A percentile compares a stretch with the other conserved stretches of the same genome.
Evolutionary conservation across 1,140 invertebrate species (phyloP).

Genomic region (Metaphire vulgaris): DNA sequence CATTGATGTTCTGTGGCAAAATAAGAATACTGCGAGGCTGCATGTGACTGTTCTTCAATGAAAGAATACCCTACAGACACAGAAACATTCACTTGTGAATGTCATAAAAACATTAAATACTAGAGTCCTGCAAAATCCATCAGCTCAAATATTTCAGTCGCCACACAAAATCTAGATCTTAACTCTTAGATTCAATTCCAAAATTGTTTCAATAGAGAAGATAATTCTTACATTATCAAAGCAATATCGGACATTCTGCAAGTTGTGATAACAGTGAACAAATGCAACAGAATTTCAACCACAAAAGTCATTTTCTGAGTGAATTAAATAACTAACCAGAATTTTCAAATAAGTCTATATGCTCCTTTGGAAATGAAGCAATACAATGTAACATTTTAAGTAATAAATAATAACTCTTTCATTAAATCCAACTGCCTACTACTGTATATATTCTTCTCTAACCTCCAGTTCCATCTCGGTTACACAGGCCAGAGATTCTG

Average conservation of each 20-base stretch:
- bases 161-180: too few relatives aligned
- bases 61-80: constrained; percentile 44
- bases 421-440: too few relatives aligned
- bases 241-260: too few relatives aligned
- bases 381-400: background rate
- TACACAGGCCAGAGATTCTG: constrained; percentile 50
- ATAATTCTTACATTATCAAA: background rate
- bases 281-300: background rate
- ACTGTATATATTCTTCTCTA: constrained; percentile 1
- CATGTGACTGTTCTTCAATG: constrained; percentile 51
- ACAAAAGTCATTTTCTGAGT: background rate
- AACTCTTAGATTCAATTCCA: too few relatives aligned
- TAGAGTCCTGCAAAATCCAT: too few relatives aligned
- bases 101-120: background rate
- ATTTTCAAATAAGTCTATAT: background rate
- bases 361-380: background rate
- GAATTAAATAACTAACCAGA: too few relatives aligned
- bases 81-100: background rate
- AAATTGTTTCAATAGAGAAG: background rate
- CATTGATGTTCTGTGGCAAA: constrained; percentile 41
- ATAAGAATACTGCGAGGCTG: constrained; percentile 50
- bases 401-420: background rate
- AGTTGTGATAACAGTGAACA: too few relatives aligned
- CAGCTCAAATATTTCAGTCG: too few relatives aligned
- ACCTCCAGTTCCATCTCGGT: constrained; percentile 53